Evolutionary conservation across 1,140 invertebrate species (phyloP).

Genomic region (Drosophila burlai): DNA sequence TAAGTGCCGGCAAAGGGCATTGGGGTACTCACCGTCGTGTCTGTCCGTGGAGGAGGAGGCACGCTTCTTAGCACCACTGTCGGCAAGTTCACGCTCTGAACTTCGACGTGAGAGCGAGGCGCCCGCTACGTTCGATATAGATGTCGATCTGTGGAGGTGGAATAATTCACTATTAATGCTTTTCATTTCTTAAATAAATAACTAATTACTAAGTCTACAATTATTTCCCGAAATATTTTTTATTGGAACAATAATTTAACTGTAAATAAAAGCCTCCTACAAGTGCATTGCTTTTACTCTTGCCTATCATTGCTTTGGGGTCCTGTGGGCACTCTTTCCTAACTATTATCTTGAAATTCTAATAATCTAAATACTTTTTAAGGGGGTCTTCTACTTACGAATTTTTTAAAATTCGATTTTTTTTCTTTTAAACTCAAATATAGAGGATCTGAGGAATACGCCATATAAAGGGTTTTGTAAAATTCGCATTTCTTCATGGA

Average conservation of each 20-base stretch:
- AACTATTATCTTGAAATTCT: not conserved
- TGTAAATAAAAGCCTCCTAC: not conserved
- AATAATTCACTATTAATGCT: slow-evolving; percentile 2
- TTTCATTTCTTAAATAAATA: not conserved
- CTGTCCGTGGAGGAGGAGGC: slow-evolving; percentile 91
- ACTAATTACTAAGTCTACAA: not conserved
- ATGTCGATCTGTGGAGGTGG: slow-evolving; percentile 89
- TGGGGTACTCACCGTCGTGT: slow-evolving; percentile 88
- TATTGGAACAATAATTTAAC: not conserved
- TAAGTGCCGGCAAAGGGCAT: not conserved
- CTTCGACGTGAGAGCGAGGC: slow-evolving; percentile 92
- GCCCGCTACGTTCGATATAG: slow-evolving; percentile 92
- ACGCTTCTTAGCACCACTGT: slow-evolving; percentile 92
- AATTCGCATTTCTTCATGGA: no score
- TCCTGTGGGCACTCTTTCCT: not conserved
- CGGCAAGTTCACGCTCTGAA: slow-evolving; percentile 92
- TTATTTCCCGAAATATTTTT: not conserved
- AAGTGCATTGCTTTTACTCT: not conserved
- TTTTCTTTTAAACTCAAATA: no score
- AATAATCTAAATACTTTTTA: not conserved
- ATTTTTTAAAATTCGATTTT: no score
- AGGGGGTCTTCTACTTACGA: no score
- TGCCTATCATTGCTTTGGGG: not conserved
- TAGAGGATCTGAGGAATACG: no score
- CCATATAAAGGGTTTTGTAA: no score